Evolutionary conservation across 2,888 invertebrate genomes (phyloP), one percentile per base, ranked within the genome.

Genomic region (Oxyteleia sp.): DNA sequence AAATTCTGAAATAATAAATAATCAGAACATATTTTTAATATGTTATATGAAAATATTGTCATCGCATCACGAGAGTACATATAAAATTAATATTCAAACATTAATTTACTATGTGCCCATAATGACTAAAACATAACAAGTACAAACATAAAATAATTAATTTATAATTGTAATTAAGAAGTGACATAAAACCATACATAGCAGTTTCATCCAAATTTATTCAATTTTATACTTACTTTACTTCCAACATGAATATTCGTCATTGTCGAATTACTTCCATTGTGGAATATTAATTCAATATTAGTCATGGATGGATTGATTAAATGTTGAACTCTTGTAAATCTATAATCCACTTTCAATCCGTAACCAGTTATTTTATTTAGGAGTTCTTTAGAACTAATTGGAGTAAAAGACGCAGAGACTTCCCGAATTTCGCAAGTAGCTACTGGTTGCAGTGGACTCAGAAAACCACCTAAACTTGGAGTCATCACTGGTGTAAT

Each of bases 241-340:
- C 95, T 95, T 43, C 95, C 95, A 75, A 98, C 93, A 87, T 95
- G 94, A 75, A 99, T 95, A 87, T 96, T 95, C 23, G 94, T 95
- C 69, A 98, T 94, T 43, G 95, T 95, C n/a, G 95, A 95, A 13
- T 91, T 91, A 47, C 95, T 94, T 89, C 95, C 95, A 94, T 99
- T 99, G 35, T 95, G 95, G 93, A 99, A 96, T 23, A 94, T 94
- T 78, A 99, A 92, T 92, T 98, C 97, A 10, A 99, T 94, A 16
- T 97, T 97, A 78, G 96, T 95, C 97, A 98, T 97, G 84, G 94
- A 94, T 3, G 96, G 94, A 7, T 98, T 98, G 93, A 96, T 97
- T 63, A 98, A 94, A 92, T 98, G 97, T 13, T 97, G 97, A 41
- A 96, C 95, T 87, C 98, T 95, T 0, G 96, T 95, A 94, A 97